Percentiles rank a stretch among this genome's conserved stretches.
Evolutionary conservation across 2,113 vertebrate species (phyloP).

Genomic region (Agapornis roseicollis): DNA sequence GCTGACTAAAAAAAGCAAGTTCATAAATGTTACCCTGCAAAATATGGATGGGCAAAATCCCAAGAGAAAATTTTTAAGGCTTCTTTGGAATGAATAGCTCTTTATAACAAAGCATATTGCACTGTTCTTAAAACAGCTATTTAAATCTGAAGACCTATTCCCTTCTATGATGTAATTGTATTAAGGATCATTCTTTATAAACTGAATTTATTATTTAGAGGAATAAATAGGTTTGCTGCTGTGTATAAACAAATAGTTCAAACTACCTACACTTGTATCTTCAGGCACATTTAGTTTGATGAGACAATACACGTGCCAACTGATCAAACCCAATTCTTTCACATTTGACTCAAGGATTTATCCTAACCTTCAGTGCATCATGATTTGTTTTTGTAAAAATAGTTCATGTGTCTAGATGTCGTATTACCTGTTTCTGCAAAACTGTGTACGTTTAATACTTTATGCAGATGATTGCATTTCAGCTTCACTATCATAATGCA

Average conservation of each 20-base stretch:
- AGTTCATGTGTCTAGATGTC: background rate
- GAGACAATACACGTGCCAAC: background rate
- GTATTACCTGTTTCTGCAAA: conserved; percentile 10
- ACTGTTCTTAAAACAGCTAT: background rate
- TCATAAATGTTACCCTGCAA: background rate
- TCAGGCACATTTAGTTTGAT: background rate
- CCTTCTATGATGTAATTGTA: background rate
- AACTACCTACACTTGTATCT: background rate
- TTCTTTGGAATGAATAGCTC: background rate
- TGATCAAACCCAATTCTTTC: background rate
- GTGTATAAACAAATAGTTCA: background rate
- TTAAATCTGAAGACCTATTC: background rate
- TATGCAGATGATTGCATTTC: conserved; percentile 8
- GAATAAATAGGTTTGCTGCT: background rate
- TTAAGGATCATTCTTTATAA: background rate
- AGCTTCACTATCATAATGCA: background rate
- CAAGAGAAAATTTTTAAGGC: background rate
- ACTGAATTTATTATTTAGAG: background rate
- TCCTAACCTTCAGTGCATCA: background rate
- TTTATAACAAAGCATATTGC: background rate
- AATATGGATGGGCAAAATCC: background rate
- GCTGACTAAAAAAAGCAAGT: background rate
- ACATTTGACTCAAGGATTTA: background rate
- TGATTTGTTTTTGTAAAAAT: conserved; percentile 12
- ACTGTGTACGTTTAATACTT: background rate